Percentiles rank a stretch among this genome's conserved stretches.
These are phyloP conservation scores for Sciurus niger DNA, from an alignment of 2,113 vertebrate genomes.

Conservation along the genomic window DNA sequence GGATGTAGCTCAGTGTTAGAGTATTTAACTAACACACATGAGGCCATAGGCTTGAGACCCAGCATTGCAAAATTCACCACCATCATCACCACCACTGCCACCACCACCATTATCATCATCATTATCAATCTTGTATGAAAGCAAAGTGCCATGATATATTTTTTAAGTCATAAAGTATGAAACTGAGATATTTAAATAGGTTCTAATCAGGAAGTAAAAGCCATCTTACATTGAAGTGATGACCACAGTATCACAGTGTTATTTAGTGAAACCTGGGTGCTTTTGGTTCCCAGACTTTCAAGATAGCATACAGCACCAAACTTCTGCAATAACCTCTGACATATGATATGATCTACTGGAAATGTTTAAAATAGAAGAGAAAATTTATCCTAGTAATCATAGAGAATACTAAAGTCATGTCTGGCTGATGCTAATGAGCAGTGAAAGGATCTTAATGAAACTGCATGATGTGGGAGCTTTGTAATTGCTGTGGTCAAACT, in stretches of 20 bases:
- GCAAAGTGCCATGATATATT: background rate
- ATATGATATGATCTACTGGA: background rate
- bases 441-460: slow-evolving; percentile 69
- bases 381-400: background rate
- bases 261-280: background rate
- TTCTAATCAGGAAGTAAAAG: background rate
- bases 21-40: background rate
- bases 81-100: background rate
- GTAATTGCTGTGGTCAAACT: slow-evolving; percentile 58
- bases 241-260: background rate
- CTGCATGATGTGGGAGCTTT: slow-evolving; percentile 22
- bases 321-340: background rate
- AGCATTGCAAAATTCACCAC: background rate
- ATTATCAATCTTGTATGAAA: background rate
- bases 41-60: background rate
- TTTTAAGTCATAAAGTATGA: background rate
- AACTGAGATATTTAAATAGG: background rate
- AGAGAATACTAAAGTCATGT: background rate
- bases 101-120: too few relatives aligned
- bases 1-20: background rate
- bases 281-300: background rate
- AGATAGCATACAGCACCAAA: background rate
- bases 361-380: background rate
- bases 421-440: slow-evolving; percentile 44
- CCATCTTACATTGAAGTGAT: background rate